phyloP scores from a whole-genome alignment of 2,113 vertebrate species.

The Chaetodon trifascialis region DNA sequence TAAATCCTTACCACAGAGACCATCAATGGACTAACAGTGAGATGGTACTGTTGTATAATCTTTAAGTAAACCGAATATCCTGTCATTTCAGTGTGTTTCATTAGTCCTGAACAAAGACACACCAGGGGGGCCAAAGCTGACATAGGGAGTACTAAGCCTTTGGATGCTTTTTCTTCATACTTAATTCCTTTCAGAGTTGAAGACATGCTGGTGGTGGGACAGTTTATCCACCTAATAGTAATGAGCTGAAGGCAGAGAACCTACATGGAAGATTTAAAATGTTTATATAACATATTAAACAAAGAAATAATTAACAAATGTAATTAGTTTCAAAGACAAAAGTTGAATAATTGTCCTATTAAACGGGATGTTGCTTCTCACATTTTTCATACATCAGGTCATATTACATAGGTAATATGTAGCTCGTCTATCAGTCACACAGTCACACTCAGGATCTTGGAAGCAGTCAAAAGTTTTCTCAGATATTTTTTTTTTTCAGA shows the following conservation, averaged over 20 bases:
- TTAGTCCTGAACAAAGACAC: constrained; percentile 36
- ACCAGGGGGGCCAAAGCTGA: not conserved
- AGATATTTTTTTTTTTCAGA: not conserved
- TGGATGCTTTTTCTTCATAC: not conserved
- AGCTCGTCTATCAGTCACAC: not conserved
- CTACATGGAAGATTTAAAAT: not conserved
- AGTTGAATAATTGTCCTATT: not conserved
- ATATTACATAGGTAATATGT: not conserved
- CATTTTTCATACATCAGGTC: not conserved
- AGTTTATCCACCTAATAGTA: not conserved
- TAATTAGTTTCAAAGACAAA: not conserved
- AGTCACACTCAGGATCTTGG: not conserved
- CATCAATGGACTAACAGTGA: constrained; percentile 36
- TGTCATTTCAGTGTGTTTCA: not conserved
- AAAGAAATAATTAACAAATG: not conserved
- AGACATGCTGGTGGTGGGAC: not conserved
- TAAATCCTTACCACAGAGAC: constrained; percentile 31
- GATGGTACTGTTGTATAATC: not conserved
- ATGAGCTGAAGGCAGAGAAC: not conserved
- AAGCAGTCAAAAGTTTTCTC: not conserved
- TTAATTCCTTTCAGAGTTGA: constrained; percentile 12
- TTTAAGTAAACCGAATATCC: not conserved
- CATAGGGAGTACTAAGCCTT: constrained; percentile 5
- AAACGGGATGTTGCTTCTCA: too few relatives aligned
- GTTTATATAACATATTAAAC: too few relatives aligned